Evolutionary conservation across 2,113 vertebrate genomes (phyloP), one percentile per base, ranked within the genome.

Genomic region (Cervus canadensis): DNA sequence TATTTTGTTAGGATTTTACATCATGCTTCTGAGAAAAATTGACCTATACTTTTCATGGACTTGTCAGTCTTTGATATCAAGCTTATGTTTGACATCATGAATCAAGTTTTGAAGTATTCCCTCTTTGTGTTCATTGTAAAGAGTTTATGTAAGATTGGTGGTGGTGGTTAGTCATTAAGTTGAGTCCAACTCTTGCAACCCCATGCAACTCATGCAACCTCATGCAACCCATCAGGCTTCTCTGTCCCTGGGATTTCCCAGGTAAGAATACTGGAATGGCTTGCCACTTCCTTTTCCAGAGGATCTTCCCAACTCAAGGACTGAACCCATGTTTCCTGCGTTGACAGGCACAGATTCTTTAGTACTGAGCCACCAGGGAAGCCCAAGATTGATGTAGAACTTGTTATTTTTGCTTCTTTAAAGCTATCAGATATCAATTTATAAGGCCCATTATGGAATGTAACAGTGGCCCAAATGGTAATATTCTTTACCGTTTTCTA

Each of bases 351-450:
- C 1, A 3, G 40, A 26, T 76, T 43, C 71, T 15, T 76, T 2
- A 26, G 21, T 13, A 26, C 23, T 26, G 71, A 43, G 71, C 40
- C 2, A 3, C 71, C 40, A 26, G 23, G 71, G 71, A 76, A 76
- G 12, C 40, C 71, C 71, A 43, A 7, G 40, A 71, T 23, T 87
- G 25, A 26, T 48, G 52, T 60, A 59, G 21, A 74, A 21, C n/a
- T 60, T 82, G 60, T 88, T 30, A 74, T 9, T 60, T 60, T 60
- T 67, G 36, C 91, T 97, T 26, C 67, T 45, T 17, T 97, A 64
- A 78, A 87, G 59, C n/a, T 89, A 13, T 85, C 43, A n/a, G 21
- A 15, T 95, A 48, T 43, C n/a, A 95, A 56, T 97, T 78, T 60
- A 76, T 30, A 97, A 40, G 30, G 60, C 40, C 21, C 2, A 74